phyloP scores from a whole-genome alignment of 1,140 invertebrate species.

The Ceratina calcarata region DNA sequence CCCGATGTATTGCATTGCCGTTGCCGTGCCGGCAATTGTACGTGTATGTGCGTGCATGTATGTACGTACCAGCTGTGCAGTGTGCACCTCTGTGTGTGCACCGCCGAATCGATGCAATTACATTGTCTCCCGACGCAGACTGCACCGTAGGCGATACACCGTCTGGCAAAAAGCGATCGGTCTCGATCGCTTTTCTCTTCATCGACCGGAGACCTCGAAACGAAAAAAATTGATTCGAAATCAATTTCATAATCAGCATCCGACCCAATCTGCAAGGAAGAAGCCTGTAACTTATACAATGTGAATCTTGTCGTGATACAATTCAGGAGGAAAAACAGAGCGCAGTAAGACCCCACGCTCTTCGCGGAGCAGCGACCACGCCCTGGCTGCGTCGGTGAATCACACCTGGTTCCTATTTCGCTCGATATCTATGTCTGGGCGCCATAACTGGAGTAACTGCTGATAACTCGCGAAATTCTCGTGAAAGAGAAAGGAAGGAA shows the following conservation, averaged over 20 bases:
- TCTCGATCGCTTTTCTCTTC: neutral
- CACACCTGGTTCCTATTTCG: slow-evolving; percentile 64
- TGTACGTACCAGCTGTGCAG: neutral
- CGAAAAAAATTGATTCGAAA: too few relatives aligned
- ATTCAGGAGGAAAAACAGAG: slow-evolving; percentile 38
- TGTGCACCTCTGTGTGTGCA: neutral
- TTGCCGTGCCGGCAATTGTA: neutral
- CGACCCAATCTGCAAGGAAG: too few relatives aligned
- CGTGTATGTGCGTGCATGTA: neutral
- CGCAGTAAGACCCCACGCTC: slow-evolving; percentile 37
- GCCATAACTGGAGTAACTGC: slow-evolving; percentile 68
- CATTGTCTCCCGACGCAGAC: slow-evolving; percentile 14
- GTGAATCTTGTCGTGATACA: neutral
- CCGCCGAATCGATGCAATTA: slow-evolving; percentile 9
- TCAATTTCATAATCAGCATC: too few relatives aligned
- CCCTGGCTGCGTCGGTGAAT: slow-evolving; percentile 67
- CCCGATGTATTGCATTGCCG: neutral
- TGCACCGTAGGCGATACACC: neutral
- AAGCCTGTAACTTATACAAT: neutral
- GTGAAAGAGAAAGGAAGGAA: slow-evolving; percentile 56
- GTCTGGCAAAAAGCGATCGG: neutral
- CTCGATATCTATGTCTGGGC: slow-evolving; percentile 37
- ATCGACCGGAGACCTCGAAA: neutral
- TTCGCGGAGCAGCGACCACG: slow-evolving; percentile 59
- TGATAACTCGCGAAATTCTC: slow-evolving; percentile 64